These are phyloP conservation scores for Bovichtus diacanthus DNA, from an alignment of 2,797 vertebrate species.

Conservation along the genomic window DNA sequence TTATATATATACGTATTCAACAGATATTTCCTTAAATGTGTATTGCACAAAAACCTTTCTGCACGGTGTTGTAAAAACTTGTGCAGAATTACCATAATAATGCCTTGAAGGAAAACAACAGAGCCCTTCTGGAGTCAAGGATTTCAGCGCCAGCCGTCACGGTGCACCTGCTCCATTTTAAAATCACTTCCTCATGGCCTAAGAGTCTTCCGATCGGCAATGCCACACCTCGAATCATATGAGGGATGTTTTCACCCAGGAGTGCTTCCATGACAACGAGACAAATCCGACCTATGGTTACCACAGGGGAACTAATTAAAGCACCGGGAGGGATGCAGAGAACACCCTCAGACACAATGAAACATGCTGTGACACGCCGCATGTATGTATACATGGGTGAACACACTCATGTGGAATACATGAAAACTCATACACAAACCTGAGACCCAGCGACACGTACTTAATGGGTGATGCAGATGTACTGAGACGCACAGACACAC, in stretches of 20 bases:
- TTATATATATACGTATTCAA: neutral
- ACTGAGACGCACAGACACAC: conserved; percentile 8
- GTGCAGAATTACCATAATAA: conserved; percentile 4
- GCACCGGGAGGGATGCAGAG: neutral
- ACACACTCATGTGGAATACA: conserved; percentile 17
- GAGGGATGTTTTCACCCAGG: conserved; percentile 12
- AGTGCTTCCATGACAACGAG: conserved; percentile 45
- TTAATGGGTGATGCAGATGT: conserved; percentile 32
- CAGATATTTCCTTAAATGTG: neutral
- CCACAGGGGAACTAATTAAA: conserved; percentile 52
- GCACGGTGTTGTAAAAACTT: neutral
- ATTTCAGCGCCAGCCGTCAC: neutral
- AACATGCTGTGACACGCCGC: conserved; percentile 20
- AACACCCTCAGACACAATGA: conserved; percentile 27
- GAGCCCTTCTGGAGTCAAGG: neutral
- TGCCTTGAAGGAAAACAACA: neutral
- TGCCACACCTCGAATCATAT: conserved; percentile 11
- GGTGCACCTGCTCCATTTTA: neutral
- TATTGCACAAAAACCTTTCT: neutral
- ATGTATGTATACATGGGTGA: conserved; percentile 12
- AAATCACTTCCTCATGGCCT: neutral
- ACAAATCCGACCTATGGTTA: conserved; percentile 54
- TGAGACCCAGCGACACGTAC: conserved; percentile 24
- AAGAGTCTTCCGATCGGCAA: conserved; percentile 22
- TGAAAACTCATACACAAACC: conserved; percentile 11